Evolutionary conservation across 2,888 invertebrate species (phyloP), one percentile per base, ranked within the genome.

Genomic region (Hydrotaea diabolus): DNA sequence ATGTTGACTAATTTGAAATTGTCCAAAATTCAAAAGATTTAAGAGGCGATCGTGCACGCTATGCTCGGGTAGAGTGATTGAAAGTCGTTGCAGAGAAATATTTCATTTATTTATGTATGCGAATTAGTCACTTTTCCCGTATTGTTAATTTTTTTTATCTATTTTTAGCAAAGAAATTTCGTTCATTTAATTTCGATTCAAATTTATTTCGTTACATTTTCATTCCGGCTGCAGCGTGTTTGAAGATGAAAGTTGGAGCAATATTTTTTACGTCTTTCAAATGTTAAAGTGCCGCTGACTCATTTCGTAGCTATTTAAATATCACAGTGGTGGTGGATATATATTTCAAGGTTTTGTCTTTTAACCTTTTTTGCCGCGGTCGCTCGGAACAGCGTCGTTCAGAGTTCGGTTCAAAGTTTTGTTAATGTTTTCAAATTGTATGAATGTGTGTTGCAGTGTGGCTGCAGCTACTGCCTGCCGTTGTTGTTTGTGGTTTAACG

Each of bases 291-390:
- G 59, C 26, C n/a, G 80, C 71, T 81, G 78, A 84, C 80, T 84
- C 84, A 84, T 78, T 72, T 21, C 17, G n/a, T 57, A 81, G 77
- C 49, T 81, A 84, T 84, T 84, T 84, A 39, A 74, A 74, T 19
- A 53, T 59, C 71, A 43, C 55, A 31, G 59, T 71, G 23, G 59
- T 71, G 23, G 57, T 17, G 46, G 15, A 77, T 80, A 79, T 75
- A 75, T 72, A 76, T 85, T 85, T 85, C 85, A 85, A 85, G 85
- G 85, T 85, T 85, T 85, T 77, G 82, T 76, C 85, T 85, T 85
- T 62, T 82, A 85, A 85, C 85, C 85, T 85, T 85, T 85, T 83
- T 79, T 2, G 36, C n/a, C 17, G 19, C 19, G 57, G 55, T 36
- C 39, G 31, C 17, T 21, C 62, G 23, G 43, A 69, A 23, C 64